phyloP scores from a whole-genome alignment of 2,888 invertebrate species.

The Trilocha varians region DNA sequence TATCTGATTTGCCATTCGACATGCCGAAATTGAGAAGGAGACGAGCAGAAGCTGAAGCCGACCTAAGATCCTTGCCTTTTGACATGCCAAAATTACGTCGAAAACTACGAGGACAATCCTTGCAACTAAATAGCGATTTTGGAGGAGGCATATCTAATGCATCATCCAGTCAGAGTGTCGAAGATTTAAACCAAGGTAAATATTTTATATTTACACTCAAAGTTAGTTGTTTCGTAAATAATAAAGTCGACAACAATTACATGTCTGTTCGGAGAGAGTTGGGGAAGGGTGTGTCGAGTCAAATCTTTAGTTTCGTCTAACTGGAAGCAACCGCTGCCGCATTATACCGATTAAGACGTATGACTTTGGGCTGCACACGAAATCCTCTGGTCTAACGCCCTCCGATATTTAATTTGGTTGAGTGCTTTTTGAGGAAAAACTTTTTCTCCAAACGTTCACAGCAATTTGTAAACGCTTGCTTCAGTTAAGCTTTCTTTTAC shows the following conservation, averaged over 20 bases:
- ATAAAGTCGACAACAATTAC: conserved; percentile 37
- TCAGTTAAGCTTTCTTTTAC: conserved; percentile 48
- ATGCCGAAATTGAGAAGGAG: conserved; percentile 89
- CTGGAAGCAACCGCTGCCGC: conserved; percentile 52
- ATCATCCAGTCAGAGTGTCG: conserved; percentile 86
- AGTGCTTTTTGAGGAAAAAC: conserved; percentile 66
- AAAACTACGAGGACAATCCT: conserved; percentile 77
- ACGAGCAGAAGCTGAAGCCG: conserved; percentile 82
- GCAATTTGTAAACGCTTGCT: conserved; percentile 68
- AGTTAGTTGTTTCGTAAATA: conserved; percentile 15
- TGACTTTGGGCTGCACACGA: conserved; percentile 55
- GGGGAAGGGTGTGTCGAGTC: conserved; percentile 51
- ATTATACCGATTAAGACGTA: conserved; percentile 70
- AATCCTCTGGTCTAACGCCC: conserved; percentile 47
- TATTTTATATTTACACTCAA: conserved; percentile 17
- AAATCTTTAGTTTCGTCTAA: conserved; percentile 45
- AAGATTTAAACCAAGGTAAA: conserved; percentile 80
- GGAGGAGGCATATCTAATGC: conserved; percentile 83
- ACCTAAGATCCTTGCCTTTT: conserved; percentile 87
- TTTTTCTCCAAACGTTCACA: conserved; percentile 49
- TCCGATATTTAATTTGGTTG: conserved; percentile 68
- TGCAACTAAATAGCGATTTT: conserved; percentile 76
- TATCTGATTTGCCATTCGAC: conserved; percentile 88
- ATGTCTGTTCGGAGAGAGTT: conserved; percentile 38
- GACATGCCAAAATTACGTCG: conserved; percentile 92